These are phyloP conservation scores for Dendrolimus kikuchii DNA, from an alignment of 1,140 invertebrate species.

Conservation along the genomic window DNA sequence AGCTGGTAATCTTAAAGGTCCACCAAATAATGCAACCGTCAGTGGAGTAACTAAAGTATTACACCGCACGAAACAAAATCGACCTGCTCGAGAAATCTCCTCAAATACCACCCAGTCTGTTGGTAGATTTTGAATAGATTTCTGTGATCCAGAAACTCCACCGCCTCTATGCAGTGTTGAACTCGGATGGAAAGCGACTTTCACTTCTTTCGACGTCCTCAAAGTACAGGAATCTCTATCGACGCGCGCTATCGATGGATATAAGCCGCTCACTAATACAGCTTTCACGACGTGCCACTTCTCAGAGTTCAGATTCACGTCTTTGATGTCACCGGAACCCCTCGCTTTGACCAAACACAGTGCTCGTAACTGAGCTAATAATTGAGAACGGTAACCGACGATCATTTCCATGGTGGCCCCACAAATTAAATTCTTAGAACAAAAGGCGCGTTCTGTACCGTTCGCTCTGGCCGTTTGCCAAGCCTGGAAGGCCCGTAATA, in stretches of 20 bases:
- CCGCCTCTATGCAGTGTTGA: constrained; percentile 77
- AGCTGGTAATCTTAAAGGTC: constrained; percentile 76
- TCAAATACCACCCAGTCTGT: constrained; percentile 91
- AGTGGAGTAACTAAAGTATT: constrained; percentile 86
- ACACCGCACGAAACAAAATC: constrained; percentile 79
- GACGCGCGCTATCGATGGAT: constrained; percentile 87
- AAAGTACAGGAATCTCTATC: constrained; percentile 58
- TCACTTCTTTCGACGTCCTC: constrained; percentile 78
- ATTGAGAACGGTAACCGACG: constrained; percentile 80
- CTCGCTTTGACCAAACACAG: constrained; percentile 86
- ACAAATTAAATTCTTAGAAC: constrained; percentile 86
- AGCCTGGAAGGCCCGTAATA: constrained; percentile 89
- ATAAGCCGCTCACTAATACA: constrained; percentile 87
- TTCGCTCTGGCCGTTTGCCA: constrained; percentile 80
- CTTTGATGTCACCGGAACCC: constrained; percentile 82
- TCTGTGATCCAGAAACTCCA: constrained; percentile 39
- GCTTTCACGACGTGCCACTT: constrained; percentile 96
- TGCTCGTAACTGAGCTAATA: constrained; percentile 89
- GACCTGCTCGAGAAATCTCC: constrained; percentile 81
- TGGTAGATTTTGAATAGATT: constrained; percentile 78
- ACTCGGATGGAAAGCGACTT: constrained; percentile 82
- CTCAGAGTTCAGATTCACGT: constrained; percentile 88
- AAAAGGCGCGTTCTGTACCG: constrained; percentile 82
- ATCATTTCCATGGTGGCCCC: constrained; percentile 91
- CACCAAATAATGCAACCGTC: constrained; percentile 85